phyloP scores from a whole-genome alignment of 37 sponge, comb jelly and placozoan genomes.

The Cliona cf. orientalis region DNA sequence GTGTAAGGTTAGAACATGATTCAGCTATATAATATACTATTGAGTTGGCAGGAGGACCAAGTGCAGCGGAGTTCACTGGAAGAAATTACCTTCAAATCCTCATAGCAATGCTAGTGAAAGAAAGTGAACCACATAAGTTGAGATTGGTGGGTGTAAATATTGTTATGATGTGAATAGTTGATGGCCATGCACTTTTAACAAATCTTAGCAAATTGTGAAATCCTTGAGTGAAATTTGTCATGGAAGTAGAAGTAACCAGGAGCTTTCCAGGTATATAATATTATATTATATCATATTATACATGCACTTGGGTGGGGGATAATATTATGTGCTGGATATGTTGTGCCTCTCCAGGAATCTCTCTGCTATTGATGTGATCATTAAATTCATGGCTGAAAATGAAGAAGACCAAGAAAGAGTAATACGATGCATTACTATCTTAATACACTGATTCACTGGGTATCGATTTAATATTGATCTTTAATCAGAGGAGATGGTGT shows the following conservation, averaged over 20 bases:
- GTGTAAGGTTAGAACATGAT: not conserved
- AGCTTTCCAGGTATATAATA: conserved; percentile 20
- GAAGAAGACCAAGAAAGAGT: no score
- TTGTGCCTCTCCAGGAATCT: no score
- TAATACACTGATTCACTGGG: not conserved
- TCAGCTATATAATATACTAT: not conserved
- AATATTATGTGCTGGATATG: not conserved
- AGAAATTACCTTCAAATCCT: not conserved
- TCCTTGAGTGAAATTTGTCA: conserved; percentile 36
- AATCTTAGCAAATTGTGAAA: conserved; percentile 42
- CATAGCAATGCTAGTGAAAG: not conserved
- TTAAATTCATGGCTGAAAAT: no score
- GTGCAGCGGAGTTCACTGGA: conserved; percentile 40
- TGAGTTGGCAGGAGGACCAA: conserved; percentile 11
- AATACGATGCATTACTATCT: not conserved
- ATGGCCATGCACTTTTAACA: not conserved
- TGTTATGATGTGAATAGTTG: not conserved
- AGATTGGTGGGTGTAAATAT: conserved; percentile 10
- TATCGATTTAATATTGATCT: not conserved
- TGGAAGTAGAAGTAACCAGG: conserved; percentile 17
- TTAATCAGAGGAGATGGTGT: conserved; percentile 29
- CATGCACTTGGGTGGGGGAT: conserved; percentile 33
- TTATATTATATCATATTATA: not conserved
- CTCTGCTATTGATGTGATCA: no score
- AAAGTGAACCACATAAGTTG: conserved; percentile 3